Conservation (phyloP, 2,888 invertebrate genomes). For the Saturnia pavonia region DNA sequence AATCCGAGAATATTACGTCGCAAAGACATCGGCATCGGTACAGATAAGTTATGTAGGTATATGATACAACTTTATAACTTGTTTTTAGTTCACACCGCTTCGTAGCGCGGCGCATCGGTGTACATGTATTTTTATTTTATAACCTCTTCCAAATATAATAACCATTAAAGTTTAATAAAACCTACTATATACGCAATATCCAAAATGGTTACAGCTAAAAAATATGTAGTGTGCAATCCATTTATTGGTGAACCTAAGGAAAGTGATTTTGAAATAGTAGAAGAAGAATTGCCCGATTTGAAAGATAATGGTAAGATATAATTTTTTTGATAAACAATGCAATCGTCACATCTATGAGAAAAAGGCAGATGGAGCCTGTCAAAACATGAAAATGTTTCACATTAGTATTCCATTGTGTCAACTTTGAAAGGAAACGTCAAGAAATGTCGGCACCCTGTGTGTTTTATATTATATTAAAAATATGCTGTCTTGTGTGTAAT, state of each 20-base stretch:
- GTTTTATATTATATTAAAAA: too few species aligned
- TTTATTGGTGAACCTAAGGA: slow-evolving; percentile 84
- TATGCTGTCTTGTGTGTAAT: too few species aligned
- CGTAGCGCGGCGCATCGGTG: neutral
- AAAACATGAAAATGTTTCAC: too few species aligned
- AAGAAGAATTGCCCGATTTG: slow-evolving; percentile 82
- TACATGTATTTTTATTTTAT: neutral
- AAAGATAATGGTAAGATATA: slow-evolving; percentile 82
- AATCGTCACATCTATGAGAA: too few species aligned
- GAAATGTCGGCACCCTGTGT: too few species aligned
- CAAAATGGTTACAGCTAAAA: slow-evolving; percentile 79
- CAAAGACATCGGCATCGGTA: too few species aligned
- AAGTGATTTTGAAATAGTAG: slow-evolving; percentile 82
- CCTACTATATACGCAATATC: neutral
- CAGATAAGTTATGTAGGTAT: neutral
- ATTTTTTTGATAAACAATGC: neutral
- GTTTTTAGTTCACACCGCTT: neutral
- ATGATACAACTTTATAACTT: neutral
- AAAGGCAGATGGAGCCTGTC: too few species aligned
- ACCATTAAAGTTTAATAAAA: neutral
- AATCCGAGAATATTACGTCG: too few species aligned
- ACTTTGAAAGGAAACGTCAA: too few species aligned
- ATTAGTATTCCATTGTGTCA: too few species aligned
- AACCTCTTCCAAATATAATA: neutral
- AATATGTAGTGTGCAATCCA: slow-evolving; percentile 79